Percentiles rank a stretch among this genome's conserved stretches.
Evolutionary conservation across 2,113 vertebrate genomes (phyloP).

Genomic region (Chiloscyllium plagiosum): DNA sequence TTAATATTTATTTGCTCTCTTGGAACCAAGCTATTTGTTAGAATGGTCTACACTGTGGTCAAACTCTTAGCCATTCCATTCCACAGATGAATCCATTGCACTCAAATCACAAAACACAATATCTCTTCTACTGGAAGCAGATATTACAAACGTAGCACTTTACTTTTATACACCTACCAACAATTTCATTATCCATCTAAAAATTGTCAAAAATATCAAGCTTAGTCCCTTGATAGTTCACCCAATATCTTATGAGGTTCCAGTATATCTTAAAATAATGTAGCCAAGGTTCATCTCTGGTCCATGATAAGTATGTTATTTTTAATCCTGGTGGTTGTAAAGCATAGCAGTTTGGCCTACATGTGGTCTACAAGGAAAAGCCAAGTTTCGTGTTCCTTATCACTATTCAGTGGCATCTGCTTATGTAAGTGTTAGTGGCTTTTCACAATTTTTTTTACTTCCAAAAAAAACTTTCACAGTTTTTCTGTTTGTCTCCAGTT

Average conservation of each 20-base stretch:
- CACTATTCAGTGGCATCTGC: neutral
- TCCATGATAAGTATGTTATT: neutral
- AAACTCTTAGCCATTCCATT: neutral
- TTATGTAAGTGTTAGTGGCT: neutral
- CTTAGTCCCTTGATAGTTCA: neutral
- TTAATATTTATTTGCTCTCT: neutral
- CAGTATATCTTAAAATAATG: neutral
- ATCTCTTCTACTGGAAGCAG: neutral
- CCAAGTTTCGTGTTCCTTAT: neutral
- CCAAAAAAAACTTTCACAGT: neutral
- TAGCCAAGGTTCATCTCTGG: neutral
- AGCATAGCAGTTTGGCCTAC: neutral
- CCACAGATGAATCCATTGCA: no score
- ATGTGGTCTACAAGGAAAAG: neutral
- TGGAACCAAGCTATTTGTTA: neutral
- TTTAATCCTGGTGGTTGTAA: neutral
- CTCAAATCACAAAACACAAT: neutral
- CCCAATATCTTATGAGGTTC: neutral
- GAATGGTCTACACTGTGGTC: neutral
- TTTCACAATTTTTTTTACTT: neutral
- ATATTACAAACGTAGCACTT: neutral
- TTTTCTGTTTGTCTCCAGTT: neutral
- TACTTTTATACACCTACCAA: neutral
- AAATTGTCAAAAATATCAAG: neutral
- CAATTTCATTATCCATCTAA: neutral